Evolutionary conservation across 1,140 invertebrate genomes (phyloP).

Genomic region (Archegozetes longisetosus): DNA sequence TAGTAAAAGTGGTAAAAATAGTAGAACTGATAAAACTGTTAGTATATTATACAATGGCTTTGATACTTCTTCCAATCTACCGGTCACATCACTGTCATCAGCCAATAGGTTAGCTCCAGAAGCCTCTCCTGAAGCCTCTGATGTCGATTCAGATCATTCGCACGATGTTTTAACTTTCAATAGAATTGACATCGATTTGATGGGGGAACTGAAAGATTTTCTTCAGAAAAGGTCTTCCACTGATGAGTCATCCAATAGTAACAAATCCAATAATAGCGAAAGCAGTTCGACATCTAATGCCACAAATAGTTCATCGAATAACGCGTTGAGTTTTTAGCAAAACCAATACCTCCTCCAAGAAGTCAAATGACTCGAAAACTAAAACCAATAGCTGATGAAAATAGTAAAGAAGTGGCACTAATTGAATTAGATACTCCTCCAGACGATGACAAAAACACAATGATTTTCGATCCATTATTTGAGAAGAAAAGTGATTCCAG

Average conservation of each 20-base stretch:
- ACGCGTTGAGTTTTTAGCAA: not conserved
- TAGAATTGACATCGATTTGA: not conserved
- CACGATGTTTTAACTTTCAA: not conserved
- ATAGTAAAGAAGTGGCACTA: not conserved
- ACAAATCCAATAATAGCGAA: not conserved
- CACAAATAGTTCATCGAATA: no score
- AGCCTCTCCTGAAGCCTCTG: constrained; percentile 25
- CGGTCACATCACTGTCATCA: constrained; percentile 33
- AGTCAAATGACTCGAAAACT: not conserved
- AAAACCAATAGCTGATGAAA: not conserved
- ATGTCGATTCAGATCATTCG: constrained; percentile 19
- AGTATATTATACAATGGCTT: constrained; percentile 5
- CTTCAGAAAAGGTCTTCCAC: not conserved
- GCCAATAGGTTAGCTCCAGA: constrained; percentile 35
- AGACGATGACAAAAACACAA: not conserved
- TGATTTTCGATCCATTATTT: not conserved
- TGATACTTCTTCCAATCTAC: not conserved
- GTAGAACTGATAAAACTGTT: not conserved
- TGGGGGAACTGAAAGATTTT: not conserved
- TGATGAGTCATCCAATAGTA: not conserved
- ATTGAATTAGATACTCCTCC: not conserved
- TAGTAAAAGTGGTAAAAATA: not conserved
- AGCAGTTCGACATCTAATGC: not conserved
- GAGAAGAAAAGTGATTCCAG: not conserved
- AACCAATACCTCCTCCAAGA: not conserved